Evolutionary conservation across 2,113 vertebrate species (phyloP).

Genomic region (Spilogale gracilis): DNA sequence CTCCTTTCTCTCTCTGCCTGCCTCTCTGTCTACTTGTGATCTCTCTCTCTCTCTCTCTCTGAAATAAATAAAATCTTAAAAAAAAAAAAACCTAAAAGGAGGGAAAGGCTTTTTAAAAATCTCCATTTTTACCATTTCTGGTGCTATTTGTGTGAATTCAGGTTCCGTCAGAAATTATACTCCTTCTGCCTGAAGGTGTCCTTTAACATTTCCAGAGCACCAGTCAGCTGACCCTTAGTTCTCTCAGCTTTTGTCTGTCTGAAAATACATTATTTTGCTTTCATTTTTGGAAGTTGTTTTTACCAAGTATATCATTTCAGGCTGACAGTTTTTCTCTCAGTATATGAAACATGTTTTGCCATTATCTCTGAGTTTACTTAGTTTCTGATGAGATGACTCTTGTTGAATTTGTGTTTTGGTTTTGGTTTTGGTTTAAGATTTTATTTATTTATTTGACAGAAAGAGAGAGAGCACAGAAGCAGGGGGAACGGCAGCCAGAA

Average conservation of each 20-base stretch:
- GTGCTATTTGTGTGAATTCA: neutral
- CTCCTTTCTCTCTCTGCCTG: no score
- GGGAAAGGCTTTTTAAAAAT: neutral
- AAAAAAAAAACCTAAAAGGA: no score
- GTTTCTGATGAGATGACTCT: neutral
- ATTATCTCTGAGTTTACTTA: neutral
- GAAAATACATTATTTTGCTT: neutral
- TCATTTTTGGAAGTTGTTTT: neutral
- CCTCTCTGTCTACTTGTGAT: no score
- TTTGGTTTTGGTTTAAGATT: neutral
- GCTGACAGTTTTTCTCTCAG: neutral
- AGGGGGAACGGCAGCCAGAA: neutral
- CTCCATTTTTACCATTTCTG: neutral
- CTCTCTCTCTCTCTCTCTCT: no score
- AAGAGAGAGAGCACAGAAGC: neutral
- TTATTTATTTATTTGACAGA: neutral
- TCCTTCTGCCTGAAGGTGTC: neutral
- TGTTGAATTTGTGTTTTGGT: neutral
- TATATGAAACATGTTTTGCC: neutral
- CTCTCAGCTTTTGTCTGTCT: neutral
- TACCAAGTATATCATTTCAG: neutral
- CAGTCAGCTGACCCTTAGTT: neutral
- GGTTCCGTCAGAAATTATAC: neutral
- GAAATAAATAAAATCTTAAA: no score
- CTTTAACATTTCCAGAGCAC: neutral